Conservation (phyloP, 2,888 invertebrate species). For the Drosophila dives region DNA sequence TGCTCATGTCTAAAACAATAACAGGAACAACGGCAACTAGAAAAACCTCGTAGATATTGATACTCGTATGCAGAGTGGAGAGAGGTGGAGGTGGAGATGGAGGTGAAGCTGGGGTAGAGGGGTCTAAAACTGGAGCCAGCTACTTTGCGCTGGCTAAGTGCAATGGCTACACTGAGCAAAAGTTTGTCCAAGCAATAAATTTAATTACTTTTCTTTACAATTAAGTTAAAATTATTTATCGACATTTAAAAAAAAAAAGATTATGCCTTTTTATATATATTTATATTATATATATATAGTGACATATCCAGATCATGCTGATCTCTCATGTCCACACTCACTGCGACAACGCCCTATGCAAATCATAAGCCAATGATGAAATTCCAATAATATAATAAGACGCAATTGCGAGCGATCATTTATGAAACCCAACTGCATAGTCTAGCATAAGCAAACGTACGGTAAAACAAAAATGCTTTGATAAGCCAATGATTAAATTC, state of each 20-base stretch:
- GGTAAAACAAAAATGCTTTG: too few relatives aligned
- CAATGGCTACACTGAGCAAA: slow-evolving; percentile 38
- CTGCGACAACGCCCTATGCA: too few relatives aligned
- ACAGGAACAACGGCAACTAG: slow-evolving; percentile 22
- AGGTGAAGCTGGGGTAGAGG: not conserved
- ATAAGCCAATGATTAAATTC: too few relatives aligned
- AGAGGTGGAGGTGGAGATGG: not conserved
- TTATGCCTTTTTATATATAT: not conserved
- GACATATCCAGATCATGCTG: too few relatives aligned
- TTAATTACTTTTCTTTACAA: not conserved
- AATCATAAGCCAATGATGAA: too few relatives aligned
- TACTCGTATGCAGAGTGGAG: slow-evolving; percentile 23
- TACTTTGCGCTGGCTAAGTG: slow-evolving; percentile 53
- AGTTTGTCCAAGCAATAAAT: not conserved
- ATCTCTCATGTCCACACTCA: too few relatives aligned
- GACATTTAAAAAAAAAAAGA: not conserved
- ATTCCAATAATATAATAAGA: too few relatives aligned
- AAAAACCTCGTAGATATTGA: slow-evolving; percentile 54
- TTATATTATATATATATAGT: not conserved
- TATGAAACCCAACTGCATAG: too few relatives aligned
- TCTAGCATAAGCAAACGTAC: too few relatives aligned
- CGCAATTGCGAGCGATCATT: too few relatives aligned
- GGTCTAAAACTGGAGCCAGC: slow-evolving; percentile 26
- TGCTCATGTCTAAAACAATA: slow-evolving; percentile 51
- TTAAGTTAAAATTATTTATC: not conserved